phyloP scores from a whole-genome alignment of 2,113 vertebrate genomes.

The Columbina picui region DNA sequence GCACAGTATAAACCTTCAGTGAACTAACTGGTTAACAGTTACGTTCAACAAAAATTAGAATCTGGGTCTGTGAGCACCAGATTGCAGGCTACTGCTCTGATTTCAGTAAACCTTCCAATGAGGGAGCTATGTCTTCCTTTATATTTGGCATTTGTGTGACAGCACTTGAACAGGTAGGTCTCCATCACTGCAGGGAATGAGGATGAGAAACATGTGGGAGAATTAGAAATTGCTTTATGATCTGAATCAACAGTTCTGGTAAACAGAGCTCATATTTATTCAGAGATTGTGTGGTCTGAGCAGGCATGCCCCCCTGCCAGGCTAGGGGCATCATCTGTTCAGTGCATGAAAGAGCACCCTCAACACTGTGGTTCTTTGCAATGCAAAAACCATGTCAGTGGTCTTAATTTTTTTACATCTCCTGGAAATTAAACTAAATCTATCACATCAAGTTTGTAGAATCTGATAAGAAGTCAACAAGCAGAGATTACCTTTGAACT shows the following conservation, averaged over 20 bases:
- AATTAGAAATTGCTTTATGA: background rate
- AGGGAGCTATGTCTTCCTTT: background rate
- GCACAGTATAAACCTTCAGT: background rate
- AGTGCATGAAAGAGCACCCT: background rate
- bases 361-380: background rate
- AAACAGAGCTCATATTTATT: background rate
- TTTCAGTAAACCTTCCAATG: background rate
- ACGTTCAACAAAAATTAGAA: background rate
- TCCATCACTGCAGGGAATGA: background rate
- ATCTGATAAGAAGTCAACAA: background rate
- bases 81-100: background rate
- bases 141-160: background rate
- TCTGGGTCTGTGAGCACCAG: background rate
- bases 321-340: background rate
- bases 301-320: background rate
- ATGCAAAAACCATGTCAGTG: background rate
- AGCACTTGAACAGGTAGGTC: background rate
- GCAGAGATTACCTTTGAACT: background rate
- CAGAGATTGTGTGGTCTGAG: background rate
- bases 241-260: background rate
- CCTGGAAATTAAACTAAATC: background rate
- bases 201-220: background rate
- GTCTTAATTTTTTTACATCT: background rate
- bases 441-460: background rate
- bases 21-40: background rate